Conservation (phyloP, 2,888 invertebrate species). For the Corbicula japonica region DNA sequence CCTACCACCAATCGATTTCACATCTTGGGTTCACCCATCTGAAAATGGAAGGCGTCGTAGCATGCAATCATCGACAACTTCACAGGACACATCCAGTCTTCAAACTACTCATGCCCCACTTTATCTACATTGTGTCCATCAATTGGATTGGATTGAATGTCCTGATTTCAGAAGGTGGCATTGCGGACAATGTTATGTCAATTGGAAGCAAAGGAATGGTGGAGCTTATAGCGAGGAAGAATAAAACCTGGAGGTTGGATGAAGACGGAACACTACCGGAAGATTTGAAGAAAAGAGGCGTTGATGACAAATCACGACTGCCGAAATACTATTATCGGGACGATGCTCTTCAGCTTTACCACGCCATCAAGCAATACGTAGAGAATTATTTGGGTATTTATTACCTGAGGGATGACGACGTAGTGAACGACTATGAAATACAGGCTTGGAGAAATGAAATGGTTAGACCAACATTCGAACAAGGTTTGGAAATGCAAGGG, state of each 20-base stretch:
- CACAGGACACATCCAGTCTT: constrained; percentile 22
- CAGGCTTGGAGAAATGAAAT: constrained; percentile 18
- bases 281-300: constrained; percentile 21
- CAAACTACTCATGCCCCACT: too few relatives aligned
- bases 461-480: too few relatives aligned
- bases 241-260: constrained; percentile 3
- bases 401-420: constrained; percentile 16
- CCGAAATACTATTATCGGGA: constrained; percentile 30
- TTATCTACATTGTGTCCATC: constrained; percentile 11
- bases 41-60: too few relatives aligned
- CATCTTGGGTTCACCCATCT: constrained; percentile 18
- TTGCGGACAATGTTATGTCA: constrained; percentile 16
- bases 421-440: constrained; percentile 16
- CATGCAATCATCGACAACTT: constrained; percentile 22
- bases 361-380: constrained; percentile 16
- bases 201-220: constrained; percentile 16
- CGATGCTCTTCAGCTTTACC: constrained; percentile 14
- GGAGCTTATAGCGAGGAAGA: neutral
- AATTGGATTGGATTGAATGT: constrained; percentile 14
- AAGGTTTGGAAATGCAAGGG: too few relatives aligned
- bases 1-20: constrained; percentile 7
- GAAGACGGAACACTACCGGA: constrained; percentile 10
- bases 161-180: constrained; percentile 16
- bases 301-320: constrained; percentile 1
- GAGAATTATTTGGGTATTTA: constrained; percentile 1